Evolutionary conservation across 2,797 vertebrate species (phyloP), one percentile per base, ranked within the genome.

Genomic region (Balearica regulorum): DNA sequence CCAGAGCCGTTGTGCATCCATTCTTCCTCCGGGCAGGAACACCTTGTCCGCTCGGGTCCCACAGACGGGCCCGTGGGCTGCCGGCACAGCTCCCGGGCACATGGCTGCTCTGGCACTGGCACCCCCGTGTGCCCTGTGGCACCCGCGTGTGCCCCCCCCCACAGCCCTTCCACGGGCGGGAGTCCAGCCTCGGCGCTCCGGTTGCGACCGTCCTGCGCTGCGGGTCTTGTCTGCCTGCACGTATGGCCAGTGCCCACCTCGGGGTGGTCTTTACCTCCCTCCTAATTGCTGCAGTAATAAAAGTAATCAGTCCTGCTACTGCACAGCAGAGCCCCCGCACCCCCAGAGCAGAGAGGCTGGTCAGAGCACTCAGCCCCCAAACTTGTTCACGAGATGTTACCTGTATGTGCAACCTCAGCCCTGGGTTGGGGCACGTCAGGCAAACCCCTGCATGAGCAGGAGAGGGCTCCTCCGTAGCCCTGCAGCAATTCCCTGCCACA

Each of bases 1-100:
- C 49, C 55, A 55, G 83, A 86, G 94, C 80, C 69, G 20, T 22
- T 58, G 81, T 91, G 43, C 69, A 90, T 83, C 88, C 39, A 14
- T 94, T 97, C 71, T 79, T 86, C 76, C 64, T 72, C 18, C 20
- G 71, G 77, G 88, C 58, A 84, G 43, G 80, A 17, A 29, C 58
- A 72, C 61, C 66, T 60, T 81, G 68, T 35, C 41, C 54, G 43
- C 46, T 86, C 26, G 31, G 75, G n/a, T 62, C 73, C 78, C 89
- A 81, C 61, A 95, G 91, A 80, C 77, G 94, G 69, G 78, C 68
- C 82, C 21, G 37, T 90, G 85, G 73, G 78, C 93, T 94, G 87
- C 41, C n/a, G n/a, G 76, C 28, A 62, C 68, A 39, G 31, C 72
- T 92, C 87, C 87, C 76, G 70, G 73, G 70, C 64, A 25, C 5